Percentiles rank a stretch among this genome's conserved stretches.
Evolutionary conservation across 1,140 invertebrate genomes (phyloP).

Genomic region (Caerostris darwini): DNA sequence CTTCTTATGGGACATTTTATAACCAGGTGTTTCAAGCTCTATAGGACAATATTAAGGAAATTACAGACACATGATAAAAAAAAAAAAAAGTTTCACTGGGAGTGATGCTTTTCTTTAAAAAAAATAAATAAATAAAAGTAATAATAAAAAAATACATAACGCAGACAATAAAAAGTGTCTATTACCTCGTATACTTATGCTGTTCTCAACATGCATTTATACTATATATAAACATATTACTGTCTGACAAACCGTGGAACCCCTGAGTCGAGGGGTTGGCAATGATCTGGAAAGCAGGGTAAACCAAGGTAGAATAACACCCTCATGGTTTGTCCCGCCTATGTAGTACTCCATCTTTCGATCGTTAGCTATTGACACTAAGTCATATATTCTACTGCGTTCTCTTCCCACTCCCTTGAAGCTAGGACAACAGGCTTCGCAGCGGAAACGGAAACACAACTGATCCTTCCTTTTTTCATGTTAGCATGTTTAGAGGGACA

Average conservation of each 20-base stretch:
- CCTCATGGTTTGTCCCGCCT: slow-evolving; percentile 66
- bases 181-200: background rate
- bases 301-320: background rate
- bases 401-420: background rate
- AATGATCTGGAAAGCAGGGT: slow-evolving; percentile 3
- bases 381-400: slow-evolving; percentile 27
- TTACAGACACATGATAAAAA: background rate
- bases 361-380: slow-evolving; percentile 71
- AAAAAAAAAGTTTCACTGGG: background rate
- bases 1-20: background rate
- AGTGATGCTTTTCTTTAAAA: background rate
- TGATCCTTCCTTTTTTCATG: background rate
- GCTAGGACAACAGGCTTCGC: background rate
- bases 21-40: background rate
- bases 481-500: slow-evolving; percentile 3
- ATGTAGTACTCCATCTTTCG: slow-evolving; percentile 62
- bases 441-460: slow-evolving; percentile 45
- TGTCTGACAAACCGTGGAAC: background rate
- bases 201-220: background rate
- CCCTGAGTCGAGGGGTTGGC: background rate
- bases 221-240: background rate
- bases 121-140: too few species aligned
- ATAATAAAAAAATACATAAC: background rate
- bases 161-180: background rate
- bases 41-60: background rate